Percentiles rank a stretch among this genome's conserved stretches.
Conservation (phyloP, 1,140 invertebrate species). For the Belonocnema kinseyi region DNA sequence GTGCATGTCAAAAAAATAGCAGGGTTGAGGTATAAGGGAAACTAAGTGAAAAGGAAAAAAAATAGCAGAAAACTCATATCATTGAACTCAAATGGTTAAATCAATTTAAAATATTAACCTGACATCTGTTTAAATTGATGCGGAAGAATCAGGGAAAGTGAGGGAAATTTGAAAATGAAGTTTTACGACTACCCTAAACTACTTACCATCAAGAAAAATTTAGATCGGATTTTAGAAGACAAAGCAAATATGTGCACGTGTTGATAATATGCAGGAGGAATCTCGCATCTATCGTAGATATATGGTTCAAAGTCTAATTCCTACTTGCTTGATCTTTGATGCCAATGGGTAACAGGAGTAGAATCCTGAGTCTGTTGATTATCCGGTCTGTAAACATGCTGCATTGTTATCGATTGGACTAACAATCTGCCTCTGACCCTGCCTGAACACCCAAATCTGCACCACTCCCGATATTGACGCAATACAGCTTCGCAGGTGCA, state of each 20-base stretch:
- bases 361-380: conserved; percentile 65
- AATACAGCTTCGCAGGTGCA: conserved; percentile 69
- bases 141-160: too few relatives aligned
- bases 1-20: too few relatives aligned
- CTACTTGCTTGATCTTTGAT: conserved; percentile 58
- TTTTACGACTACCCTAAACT: too few relatives aligned
- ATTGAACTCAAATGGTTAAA: too few relatives aligned
- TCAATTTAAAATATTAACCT: too few relatives aligned
- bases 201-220: too few relatives aligned
- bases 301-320: conserved; percentile 54
- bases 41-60: too few relatives aligned
- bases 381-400: conserved; percentile 64
- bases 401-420: conserved; percentile 70
- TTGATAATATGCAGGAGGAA: conserved; percentile 51
- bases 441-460: conserved; percentile 34
- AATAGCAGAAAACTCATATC: too few relatives aligned
- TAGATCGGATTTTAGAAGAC: too few relatives aligned
- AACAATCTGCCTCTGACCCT: conserved; percentile 62
- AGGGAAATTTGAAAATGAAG: too few relatives aligned
- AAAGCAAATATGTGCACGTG: neutral
- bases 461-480: conserved; percentile 63
- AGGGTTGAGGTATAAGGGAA: too few relatives aligned
- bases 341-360: conserved; percentile 41
- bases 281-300: conserved; percentile 46
- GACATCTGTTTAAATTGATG: too few relatives aligned